Conservation (phyloP, 2,888 invertebrate genomes). For the Trachelus stipa region DNA sequence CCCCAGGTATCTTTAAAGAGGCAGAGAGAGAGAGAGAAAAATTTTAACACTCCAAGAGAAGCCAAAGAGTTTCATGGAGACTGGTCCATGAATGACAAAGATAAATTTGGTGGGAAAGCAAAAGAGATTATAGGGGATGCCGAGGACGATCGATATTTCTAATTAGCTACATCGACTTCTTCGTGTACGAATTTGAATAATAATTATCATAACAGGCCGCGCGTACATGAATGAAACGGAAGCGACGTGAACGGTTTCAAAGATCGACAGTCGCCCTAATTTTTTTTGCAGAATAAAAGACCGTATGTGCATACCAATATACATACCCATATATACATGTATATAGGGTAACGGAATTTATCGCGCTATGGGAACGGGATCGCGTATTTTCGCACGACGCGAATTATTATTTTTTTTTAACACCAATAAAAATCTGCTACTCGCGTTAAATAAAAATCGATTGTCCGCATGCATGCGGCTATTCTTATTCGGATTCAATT, state of each 20-base stretch:
- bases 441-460: neutral
- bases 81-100: neutral
- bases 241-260: conserved; percentile 24
- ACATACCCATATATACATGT: neutral
- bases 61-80: neutral
- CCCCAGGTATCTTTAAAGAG: conserved; percentile 25
- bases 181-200: neutral
- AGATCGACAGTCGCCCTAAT: neutral
- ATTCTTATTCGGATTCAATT: neutral
- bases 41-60: neutral
- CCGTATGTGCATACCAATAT: too few relatives aligned
- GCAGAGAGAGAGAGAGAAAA: conserved; percentile 18
- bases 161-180: neutral
- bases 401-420: neutral
- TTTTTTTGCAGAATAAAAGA: neutral
- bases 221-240: conserved; percentile 33
- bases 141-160: neutral
- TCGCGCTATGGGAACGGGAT: conserved; percentile 31
- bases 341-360: conserved; percentile 43
- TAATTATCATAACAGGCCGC: neutral
- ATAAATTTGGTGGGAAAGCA: neutral
- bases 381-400: conserved; percentile 23
- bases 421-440: neutral
- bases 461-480: neutral
- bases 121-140: neutral